Evolutionary conservation across 2,797 vertebrate species (phyloP), one percentile per base, ranked within the genome.

Genomic region (Podargus strigoides): DNA sequence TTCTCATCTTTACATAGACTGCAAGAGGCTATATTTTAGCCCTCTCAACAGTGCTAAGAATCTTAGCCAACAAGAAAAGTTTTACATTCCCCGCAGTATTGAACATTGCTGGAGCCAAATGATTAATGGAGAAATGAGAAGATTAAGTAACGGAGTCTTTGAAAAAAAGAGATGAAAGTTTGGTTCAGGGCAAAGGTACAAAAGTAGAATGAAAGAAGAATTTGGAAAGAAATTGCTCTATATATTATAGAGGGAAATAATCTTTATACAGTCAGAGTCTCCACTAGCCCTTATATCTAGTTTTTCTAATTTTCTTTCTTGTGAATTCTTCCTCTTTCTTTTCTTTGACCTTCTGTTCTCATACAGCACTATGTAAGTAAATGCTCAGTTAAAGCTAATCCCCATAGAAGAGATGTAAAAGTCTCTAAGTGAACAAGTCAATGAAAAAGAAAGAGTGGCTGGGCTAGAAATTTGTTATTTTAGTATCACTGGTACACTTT

Each of bases 71-170:
- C 42, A 80, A 50, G 50, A 82, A 86, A 89, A 87, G 28, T n/a
- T 92, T 93, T 92, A 63, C 77, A 77, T 84, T 94, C 59, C 55
- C 94, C 86, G 60, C 46, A 46, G 39, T 39, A 67, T 12, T 56
- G 24, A 24, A 46, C 69, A 32, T 58, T 87, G 26, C 50, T 68
- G 39, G 26, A 94, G 63, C 30, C 30, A 85, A 78, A 88, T 89
- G 83, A 96, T 87, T 94, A 91, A 92, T 85, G 69, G 53, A 84
- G 21, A 93, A 95, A 94, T 47, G 14, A 67, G 46, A 87, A 88
- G 59, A 93, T 93, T 81, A 91, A 87, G 42, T 63, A 87, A 91
- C 82, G 15, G 56, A 79, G 36, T n/a, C 39, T 59, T 44, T 36
- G 42, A 21, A 67, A 78, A 89, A 82, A 39, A 75, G 12, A 85